Evolutionary conservation across 2,113 vertebrate genomes (phyloP).

Genomic region (Riparia riparia): DNA sequence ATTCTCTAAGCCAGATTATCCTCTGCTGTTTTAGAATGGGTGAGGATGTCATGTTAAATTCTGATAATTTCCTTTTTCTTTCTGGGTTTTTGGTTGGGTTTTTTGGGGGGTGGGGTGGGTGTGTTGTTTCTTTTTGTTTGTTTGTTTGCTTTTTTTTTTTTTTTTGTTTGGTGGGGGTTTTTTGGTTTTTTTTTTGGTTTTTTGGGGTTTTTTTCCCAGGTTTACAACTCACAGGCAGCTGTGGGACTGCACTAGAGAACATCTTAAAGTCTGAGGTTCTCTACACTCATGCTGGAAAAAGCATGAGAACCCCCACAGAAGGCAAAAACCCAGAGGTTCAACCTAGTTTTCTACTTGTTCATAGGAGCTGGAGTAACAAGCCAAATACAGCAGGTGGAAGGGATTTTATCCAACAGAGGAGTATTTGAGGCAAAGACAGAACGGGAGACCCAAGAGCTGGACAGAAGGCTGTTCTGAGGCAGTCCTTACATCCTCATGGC

Average conservation of each 20-base stretch:
- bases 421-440: neutral
- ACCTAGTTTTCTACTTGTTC: neutral
- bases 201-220: neutral
- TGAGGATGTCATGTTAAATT: neutral
- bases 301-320: neutral
- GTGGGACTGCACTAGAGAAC: neutral
- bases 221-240: neutral
- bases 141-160: neutral
- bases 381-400: accelerated
- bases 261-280: neutral
- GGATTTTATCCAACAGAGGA: neutral
- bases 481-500: neutral
- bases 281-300: neutral
- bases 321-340: neutral
- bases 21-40: slow-evolving; percentile 5
- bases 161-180: neutral
- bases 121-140: neutral
- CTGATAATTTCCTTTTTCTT: neutral
- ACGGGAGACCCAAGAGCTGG: neutral
- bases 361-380: neutral
- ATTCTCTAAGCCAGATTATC: slow-evolving; percentile 1
- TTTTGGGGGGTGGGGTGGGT: neutral
- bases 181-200: neutral
- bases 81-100: neutral
- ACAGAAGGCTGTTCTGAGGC: neutral